These are phyloP conservation scores for Agrilus planipennis DNA, from an alignment of 1,140 invertebrate species.

Conservation along the genomic window DNA sequence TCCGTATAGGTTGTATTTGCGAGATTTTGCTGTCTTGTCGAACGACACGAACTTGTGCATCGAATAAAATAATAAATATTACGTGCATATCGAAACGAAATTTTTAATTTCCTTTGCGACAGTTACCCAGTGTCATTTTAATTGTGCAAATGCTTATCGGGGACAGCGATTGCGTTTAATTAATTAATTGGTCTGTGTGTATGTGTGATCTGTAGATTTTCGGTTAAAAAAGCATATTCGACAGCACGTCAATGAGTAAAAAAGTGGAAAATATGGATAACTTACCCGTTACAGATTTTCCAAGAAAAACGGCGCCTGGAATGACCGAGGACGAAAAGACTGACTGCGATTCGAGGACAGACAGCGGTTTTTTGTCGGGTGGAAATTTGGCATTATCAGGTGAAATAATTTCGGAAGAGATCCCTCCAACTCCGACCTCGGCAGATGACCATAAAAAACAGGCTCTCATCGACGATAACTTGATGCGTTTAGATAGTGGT, in stretches of 20 bases:
- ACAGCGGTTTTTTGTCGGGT: constrained; percentile 46
- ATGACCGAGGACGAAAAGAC: constrained; percentile 19
- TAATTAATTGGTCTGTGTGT: background rate
- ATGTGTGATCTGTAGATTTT: constrained; percentile 10
- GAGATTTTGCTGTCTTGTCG: constrained; percentile 7
- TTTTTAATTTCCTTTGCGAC: background rate
- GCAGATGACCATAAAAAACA: background rate
- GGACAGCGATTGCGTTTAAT: constrained; percentile 3
- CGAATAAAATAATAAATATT: constrained; percentile 8
- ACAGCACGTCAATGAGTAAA: constrained; percentile 11
- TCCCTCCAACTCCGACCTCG: constrained; percentile 1
- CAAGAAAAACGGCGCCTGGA: constrained; percentile 15
- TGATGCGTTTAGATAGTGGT: constrained; percentile 39
- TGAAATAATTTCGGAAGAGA: constrained; percentile 14
- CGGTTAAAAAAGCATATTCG: constrained; percentile 2
- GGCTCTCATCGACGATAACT: constrained; percentile 4
- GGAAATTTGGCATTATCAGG: constrained; percentile 34
- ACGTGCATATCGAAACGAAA: constrained; percentile 9
- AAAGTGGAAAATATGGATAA: constrained; percentile 9
- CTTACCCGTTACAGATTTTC: constrained; percentile 23
- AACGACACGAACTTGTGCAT: constrained; percentile 10
- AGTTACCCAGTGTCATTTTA: background rate
- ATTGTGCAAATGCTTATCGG: background rate
- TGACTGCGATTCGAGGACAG: constrained; percentile 21
- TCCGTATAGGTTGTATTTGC: constrained; percentile 6